phyloP scores from a whole-genome alignment of 2,113 vertebrate genomes.

The Marcusenius ussheri region DNA sequence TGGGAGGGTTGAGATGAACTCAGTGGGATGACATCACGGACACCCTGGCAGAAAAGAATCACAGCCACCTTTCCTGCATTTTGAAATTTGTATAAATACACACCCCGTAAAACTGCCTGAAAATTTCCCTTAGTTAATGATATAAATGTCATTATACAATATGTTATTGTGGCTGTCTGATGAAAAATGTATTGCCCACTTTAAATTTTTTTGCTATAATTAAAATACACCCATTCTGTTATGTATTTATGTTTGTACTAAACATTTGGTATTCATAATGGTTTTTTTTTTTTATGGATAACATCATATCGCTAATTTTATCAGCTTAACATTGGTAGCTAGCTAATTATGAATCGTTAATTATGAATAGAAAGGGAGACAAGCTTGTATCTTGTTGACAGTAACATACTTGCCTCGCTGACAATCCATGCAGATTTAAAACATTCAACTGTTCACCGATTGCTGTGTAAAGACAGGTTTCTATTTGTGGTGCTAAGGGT shows the following conservation, averaged over 20 bases:
- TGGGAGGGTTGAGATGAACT: conserved; percentile 52
- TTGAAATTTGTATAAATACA: neutral
- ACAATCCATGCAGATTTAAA: neutral
- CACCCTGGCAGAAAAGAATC: conserved; percentile 47
- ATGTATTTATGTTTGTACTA: neutral
- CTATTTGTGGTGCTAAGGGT: neutral
- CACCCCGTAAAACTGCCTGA: neutral
- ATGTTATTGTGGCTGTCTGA: neutral
- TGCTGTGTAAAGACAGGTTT: neutral
- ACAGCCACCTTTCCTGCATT: conserved; percentile 26
- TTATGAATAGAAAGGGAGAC: neutral
- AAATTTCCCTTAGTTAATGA: neutral
- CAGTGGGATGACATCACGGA: conserved; percentile 49
- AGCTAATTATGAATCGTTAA: neutral
- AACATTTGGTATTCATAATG: neutral
- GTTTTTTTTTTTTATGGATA: neutral
- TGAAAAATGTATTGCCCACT: neutral
- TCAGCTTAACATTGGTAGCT: neutral
- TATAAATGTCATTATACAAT: neutral
- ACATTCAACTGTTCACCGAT: neutral
- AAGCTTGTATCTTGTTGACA: neutral
- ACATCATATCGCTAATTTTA: neutral
- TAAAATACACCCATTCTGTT: neutral
- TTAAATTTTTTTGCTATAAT: neutral
- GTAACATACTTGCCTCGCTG: neutral